Conservation (phyloP, 2,888 invertebrate species). For the Corythucha ciliata region DNA sequence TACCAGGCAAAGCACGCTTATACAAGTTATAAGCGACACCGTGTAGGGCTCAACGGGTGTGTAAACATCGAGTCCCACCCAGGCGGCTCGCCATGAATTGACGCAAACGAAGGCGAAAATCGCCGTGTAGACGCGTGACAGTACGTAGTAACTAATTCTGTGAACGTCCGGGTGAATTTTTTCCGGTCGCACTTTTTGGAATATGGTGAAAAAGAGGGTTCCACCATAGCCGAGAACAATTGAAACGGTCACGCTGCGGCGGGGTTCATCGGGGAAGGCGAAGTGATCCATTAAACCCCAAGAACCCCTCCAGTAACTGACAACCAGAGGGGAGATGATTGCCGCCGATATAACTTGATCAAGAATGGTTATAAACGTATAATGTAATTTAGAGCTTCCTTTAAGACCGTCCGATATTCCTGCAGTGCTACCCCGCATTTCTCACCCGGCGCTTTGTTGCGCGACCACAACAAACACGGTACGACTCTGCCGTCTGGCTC, state of each 20-base stretch:
- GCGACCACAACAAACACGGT: constrained; percentile 1
- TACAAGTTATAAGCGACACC: constrained; percentile 51
- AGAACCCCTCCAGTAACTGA: constrained; percentile 78
- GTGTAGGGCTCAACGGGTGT: constrained; percentile 51
- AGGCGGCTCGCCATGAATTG: constrained; percentile 79
- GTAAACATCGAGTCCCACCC: constrained; percentile 65
- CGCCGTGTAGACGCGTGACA: constrained; percentile 64
- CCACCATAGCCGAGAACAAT: constrained; percentile 60
- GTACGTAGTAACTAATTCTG: constrained; percentile 56
- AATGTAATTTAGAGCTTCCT: constrained; percentile 47
- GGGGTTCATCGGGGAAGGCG: constrained; percentile 53
- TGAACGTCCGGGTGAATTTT: constrained; percentile 58
- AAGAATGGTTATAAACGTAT: constrained; percentile 54
- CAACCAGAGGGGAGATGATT: constrained; percentile 69
- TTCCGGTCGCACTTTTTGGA: constrained; percentile 53
- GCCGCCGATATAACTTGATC: constrained; percentile 62
- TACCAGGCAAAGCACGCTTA: constrained; percentile 57
- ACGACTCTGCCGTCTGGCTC: constrained; percentile 1
- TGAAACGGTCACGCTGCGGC: constrained; percentile 57
- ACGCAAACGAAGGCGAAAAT: constrained; percentile 72
- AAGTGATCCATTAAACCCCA: constrained; percentile 70
- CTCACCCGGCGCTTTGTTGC: constrained; percentile 12
- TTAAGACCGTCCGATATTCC: constrained; percentile 55
- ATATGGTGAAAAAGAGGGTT: constrained; percentile 57
- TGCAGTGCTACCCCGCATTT: constrained; percentile 57